These are phyloP conservation scores for Panurus biarmicus DNA, from an alignment of 2,113 vertebrate genomes.

Conservation along the genomic window DNA sequence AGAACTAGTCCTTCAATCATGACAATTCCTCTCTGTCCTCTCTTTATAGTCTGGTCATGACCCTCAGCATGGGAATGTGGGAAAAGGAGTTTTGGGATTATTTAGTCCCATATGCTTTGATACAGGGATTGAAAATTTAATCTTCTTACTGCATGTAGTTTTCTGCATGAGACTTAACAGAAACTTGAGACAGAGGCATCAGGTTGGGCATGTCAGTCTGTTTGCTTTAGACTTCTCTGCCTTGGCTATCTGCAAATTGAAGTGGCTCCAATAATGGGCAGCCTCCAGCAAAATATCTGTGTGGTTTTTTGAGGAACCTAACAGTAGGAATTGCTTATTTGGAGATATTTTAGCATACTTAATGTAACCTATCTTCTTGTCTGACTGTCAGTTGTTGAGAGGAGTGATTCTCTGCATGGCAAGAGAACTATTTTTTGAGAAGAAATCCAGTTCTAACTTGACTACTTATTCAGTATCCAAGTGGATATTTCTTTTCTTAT, in stretches of 20 bases:
- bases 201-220: background rate
- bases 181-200: background rate
- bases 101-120: background rate
- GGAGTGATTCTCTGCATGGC: background rate
- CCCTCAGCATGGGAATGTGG: background rate
- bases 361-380: background rate
- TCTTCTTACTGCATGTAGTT: background rate
- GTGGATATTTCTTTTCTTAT: background rate
- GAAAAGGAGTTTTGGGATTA: background rate
- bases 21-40: background rate
- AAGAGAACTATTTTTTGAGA: background rate
- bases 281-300: background rate
- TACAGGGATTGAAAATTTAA: background rate
- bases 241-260: background rate
- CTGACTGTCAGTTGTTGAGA: background rate
- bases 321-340: background rate
- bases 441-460: background rate
- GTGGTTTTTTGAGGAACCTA: background rate
- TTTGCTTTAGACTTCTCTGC: background rate
- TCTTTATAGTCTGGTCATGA: background rate
- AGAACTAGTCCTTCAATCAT: background rate
- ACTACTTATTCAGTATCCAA: background rate
- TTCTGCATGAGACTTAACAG: background rate
- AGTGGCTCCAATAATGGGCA: background rate
- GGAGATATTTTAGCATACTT: slow-evolving; percentile 6